Conservation (phyloP, 2,888 invertebrate species). For the Ectemnius continuus region DNA sequence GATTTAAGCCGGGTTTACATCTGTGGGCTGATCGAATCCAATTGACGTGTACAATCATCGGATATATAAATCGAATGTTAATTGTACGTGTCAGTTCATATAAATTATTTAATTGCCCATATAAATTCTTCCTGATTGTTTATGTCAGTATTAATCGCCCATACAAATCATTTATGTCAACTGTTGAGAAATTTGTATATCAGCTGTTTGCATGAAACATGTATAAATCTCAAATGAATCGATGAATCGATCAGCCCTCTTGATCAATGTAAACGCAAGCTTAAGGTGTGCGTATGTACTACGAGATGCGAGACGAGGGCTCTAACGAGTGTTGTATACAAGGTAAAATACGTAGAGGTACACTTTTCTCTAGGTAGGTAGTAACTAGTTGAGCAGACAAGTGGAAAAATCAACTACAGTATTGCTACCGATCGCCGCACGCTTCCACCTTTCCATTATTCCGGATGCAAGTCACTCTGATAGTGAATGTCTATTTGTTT, state of each 20-base stretch:
- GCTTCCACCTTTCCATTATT: no score
- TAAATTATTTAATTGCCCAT: no score
- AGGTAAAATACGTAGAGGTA: conserved; percentile 40
- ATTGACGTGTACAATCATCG: background rate
- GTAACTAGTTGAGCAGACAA: conserved; percentile 70
- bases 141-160: no score
- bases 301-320: conserved; percentile 40
- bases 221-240: background rate
- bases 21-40: background rate
- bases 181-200: no score
- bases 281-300: no score
- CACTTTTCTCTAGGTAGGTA: conserved; percentile 49
- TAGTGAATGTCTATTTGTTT: conserved; percentile 4
- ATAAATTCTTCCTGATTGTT: no score
- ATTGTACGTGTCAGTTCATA: background rate
- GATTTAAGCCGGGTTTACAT: conserved; percentile 10
- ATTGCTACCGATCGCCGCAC: conserved; percentile 60
- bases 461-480: conserved; percentile 18
- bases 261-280: no score
- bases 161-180: no score
- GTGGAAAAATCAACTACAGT: conserved; percentile 56
- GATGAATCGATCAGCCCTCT: no score
- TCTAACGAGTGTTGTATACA: conserved; percentile 24
- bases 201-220: background rate
- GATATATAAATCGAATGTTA: background rate